Evolutionary conservation across 2,888 invertebrate species (phyloP), one percentile per base, ranked within the genome.

Genomic region (Drosophila trichaetosa): DNA sequence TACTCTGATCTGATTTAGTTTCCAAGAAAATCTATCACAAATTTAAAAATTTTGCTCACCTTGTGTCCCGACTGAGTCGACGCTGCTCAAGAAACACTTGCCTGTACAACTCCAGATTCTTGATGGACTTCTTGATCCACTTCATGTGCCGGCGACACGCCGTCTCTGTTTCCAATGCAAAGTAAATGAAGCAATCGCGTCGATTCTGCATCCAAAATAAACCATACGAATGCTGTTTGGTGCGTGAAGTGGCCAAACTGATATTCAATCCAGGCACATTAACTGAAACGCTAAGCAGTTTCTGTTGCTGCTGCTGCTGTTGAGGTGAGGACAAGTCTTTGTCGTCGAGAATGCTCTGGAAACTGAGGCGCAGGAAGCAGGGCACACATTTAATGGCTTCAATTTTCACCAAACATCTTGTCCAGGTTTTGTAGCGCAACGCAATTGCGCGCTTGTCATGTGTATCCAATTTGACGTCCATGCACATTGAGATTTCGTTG

Each of bases 311-410:
- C 0, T 49, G 63, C 4, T 65, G 64, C 13, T 57, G 56, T 38
- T 27, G 42, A 2, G 73, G 70, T 16, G 36, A 21, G 38, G 71
- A 18, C 3, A 53, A 34, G 4, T 73, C 74, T 6, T 29, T 38
- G 1, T 59, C 58, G 2, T 72, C 82, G 13, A 7, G n/a, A 0
- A 62, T 21, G 4, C 77, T 79, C 38, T 86, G 89, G 21, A 93
- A 91, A 33, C 85, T 92, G 24, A 93, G 90, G 11, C 93, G 92
- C 59, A 93, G 69, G 67, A 93, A 93, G 64, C 93, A 93, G 2
- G 93, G 93, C 71, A 93, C 89, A 79, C 93, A 93, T 73, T 93
- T 93, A 38, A 93, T 92, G 13, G 93, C 93, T 65, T 93, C 93
- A 48, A 93, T 92, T 89, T 93, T 93, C 1, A 93, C 93, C 33